phyloP scores from a whole-genome alignment of 2,888 invertebrate genomes.

The Idaea dimidiata region DNA sequence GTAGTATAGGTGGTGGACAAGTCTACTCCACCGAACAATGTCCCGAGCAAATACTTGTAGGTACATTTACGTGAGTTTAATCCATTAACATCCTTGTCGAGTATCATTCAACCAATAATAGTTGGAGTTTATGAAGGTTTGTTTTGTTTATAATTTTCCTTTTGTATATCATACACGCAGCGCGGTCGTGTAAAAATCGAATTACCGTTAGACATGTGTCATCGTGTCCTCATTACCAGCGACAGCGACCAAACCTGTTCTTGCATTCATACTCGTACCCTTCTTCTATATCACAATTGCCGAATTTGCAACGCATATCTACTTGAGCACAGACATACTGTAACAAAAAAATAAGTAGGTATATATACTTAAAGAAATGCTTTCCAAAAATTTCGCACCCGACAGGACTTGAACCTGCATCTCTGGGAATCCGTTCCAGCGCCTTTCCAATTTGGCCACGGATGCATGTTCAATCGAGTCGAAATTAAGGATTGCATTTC shows the following conservation, averaged over 20 bases:
- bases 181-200: conserved; percentile 57
- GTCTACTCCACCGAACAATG: too few relatives aligned
- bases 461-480: too few relatives aligned
- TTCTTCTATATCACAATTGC: conserved; percentile 56
- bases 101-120: not conserved
- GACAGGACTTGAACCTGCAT: too few relatives aligned
- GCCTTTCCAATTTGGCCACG: too few relatives aligned
- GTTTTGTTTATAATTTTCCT: conserved; percentile 48
- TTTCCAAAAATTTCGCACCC: too few relatives aligned
- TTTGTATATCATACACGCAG: conserved; percentile 45
- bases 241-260: conserved; percentile 66
- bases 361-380: too few relatives aligned
- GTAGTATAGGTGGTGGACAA: too few relatives aligned
- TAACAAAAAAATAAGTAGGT: not conserved
- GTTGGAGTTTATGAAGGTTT: conserved; percentile 15
- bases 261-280: conserved; percentile 59
- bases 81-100: not conserved
- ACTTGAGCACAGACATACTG: not conserved
- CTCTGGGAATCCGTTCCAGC: too few relatives aligned
- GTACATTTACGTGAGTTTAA: not conserved
- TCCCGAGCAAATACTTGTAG: too few relatives aligned
- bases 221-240: conserved; percentile 69
- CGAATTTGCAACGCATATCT: conserved; percentile 44
- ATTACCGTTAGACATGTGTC: conserved; percentile 78
- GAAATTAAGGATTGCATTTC: too few relatives aligned